Percentiles rank a stretch among this genome's conserved stretches.
phyloP scores from a whole-genome alignment of 2,113 vertebrate species.

The Damaliscus lunatus region DNA sequence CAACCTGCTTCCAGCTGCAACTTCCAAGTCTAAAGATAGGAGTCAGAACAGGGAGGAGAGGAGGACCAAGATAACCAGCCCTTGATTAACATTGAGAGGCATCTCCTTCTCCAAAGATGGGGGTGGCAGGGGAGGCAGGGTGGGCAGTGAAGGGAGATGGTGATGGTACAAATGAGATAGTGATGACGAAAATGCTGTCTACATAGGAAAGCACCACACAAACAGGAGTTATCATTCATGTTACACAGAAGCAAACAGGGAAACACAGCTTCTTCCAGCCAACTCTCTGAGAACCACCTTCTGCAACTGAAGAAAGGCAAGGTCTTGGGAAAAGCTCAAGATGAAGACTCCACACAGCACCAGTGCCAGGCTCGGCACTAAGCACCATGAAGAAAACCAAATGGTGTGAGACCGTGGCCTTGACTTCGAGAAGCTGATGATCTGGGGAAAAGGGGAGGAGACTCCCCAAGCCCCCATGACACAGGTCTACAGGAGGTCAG shows the following conservation, averaged over 20 bases:
- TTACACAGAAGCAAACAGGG: not conserved
- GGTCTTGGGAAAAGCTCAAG: not conserved
- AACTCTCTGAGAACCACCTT: not conserved
- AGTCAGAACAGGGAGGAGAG: not conserved
- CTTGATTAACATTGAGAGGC: conserved; percentile 1
- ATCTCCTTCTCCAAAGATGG: not conserved
- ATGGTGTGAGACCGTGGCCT: too few relatives aligned
- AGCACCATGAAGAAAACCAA: not conserved
- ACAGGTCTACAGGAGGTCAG: not conserved
- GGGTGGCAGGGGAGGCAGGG: rapidly evolving
- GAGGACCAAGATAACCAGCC: not conserved
- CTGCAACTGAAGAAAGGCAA: not conserved
- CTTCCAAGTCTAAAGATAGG: not conserved
- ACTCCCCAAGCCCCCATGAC: not conserved
- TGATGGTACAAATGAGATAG: not conserved
- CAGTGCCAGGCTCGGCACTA: too few relatives aligned
- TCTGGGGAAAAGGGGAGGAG: not conserved
- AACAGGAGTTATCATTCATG: not conserved
- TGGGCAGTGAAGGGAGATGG: not conserved
- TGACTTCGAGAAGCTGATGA: not conserved
- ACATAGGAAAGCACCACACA: not conserved
- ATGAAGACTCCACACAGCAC: not conserved
- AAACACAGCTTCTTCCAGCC: not conserved
- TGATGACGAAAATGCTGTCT: not conserved
- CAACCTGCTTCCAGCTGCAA: not conserved